Conservation (phyloP, 2,113 vertebrate species). For the Eclectus roratus region DNA sequence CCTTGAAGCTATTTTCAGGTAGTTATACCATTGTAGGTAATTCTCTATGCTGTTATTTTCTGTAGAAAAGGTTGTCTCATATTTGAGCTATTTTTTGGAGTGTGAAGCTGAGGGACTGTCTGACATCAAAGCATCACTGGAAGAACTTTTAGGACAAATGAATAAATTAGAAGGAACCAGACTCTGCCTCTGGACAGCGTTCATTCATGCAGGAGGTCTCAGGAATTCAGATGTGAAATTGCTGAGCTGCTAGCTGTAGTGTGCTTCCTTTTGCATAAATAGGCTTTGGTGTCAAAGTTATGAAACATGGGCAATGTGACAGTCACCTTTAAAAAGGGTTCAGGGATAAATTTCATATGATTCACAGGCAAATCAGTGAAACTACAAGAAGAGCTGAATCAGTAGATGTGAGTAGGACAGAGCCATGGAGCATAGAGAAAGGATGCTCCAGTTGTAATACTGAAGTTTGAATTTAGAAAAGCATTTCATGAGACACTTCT, state of each 20-base stretch:
- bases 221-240: background rate
- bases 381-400: background rate
- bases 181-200: background rate
- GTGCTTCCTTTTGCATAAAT: background rate
- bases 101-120: background rate
- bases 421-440: background rate
- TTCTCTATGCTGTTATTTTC: background rate
- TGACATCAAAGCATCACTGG: background rate
- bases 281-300: background rate
- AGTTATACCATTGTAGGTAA: background rate
- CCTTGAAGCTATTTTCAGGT: background rate
- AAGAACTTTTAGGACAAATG: background rate
- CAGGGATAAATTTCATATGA: background rate
- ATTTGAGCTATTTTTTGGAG: background rate
- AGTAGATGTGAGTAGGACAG: background rate
- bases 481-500: background rate
- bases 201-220: background rate
- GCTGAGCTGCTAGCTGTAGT: background rate
- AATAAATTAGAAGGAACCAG: background rate
- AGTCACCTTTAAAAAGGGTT: background rate
- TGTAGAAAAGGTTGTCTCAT: background rate
- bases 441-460: background rate
- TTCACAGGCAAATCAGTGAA: background rate
- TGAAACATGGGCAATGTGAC: background rate
- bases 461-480: background rate